phyloP scores from a whole-genome alignment of 1,140 invertebrate species.

The Aphaenogaster rudis region DNA sequence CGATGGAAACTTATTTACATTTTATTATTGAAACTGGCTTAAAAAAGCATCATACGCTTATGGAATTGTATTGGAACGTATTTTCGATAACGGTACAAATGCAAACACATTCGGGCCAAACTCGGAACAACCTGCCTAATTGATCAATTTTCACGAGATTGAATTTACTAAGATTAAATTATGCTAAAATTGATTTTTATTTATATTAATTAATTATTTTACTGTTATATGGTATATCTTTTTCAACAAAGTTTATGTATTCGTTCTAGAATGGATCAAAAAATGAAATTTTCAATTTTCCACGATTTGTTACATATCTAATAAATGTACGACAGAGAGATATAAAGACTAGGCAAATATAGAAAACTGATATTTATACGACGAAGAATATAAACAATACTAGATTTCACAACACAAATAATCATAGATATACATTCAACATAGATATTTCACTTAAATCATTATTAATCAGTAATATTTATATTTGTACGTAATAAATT shows the following conservation, averaged over 20 bases:
- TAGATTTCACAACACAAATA: neutral
- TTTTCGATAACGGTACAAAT: constrained; percentile 49
- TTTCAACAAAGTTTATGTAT: neutral
- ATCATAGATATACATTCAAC: neutral
- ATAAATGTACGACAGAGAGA: constrained; percentile 1
- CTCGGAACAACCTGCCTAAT: constrained; percentile 39
- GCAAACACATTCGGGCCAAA: constrained; percentile 20
- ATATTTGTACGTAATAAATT: neutral
- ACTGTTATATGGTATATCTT: neutral
- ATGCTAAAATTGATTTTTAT: constrained; percentile 8
- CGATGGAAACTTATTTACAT: constrained; percentile 57
- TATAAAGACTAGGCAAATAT: neutral
- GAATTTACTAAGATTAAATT: constrained; percentile 16
- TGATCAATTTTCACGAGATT: constrained; percentile 34
- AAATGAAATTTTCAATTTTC: constrained; percentile 14
- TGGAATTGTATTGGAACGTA: constrained; percentile 52
- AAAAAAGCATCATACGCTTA: constrained; percentile 63
- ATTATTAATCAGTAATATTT: neutral
- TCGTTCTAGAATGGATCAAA: neutral
- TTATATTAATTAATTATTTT: constrained; percentile 44
- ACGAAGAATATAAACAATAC: neutral
- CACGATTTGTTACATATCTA: neutral
- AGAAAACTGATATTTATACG: constrained; percentile 38
- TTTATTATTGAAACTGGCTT: constrained; percentile 60
- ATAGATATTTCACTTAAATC: neutral